Conservation (phyloP, 64 coral and sea anemone genomes). For the Porites australiensis region DNA sequence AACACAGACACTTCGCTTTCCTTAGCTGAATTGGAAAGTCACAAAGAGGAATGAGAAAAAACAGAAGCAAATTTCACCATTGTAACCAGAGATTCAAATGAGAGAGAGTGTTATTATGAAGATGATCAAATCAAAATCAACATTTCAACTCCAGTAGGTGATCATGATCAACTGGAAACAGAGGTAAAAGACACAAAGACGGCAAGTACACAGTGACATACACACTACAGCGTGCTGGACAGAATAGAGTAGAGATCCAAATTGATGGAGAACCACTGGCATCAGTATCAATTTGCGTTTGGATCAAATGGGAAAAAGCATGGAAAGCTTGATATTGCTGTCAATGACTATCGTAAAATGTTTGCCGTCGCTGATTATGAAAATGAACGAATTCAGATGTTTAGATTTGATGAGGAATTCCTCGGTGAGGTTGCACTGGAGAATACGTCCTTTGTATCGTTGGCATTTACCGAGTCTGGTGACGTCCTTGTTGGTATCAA, state of each 20-base stretch:
- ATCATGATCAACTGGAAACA: not conserved
- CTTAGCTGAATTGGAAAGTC: not conserved
- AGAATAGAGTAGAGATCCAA: too few relatives aligned
- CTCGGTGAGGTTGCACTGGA: not conserved
- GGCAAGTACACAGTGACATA: too few relatives aligned
- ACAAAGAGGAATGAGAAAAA: not conserved
- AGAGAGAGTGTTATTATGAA: not conserved
- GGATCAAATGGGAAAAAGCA: not conserved
- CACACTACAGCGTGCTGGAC: too few relatives aligned
- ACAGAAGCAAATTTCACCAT: not conserved
- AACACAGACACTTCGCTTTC: not conserved
- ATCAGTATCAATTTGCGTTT: not conserved
- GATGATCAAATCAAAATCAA: not conserved
- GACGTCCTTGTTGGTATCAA: not conserved
- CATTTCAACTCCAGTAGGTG: not conserved
- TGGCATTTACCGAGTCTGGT: not conserved
- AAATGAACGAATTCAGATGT: slow-evolving; percentile 41
- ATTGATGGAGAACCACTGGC: not conserved
- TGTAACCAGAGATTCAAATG: slow-evolving; percentile 2
- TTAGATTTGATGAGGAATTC: not conserved
- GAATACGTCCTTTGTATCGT: not conserved
- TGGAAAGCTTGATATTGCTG: not conserved
- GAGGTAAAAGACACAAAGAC: too few relatives aligned
- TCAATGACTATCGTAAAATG: not conserved
- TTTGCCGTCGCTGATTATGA: slow-evolving; percentile 62